phyloP scores from a whole-genome alignment of 1,140 invertebrate species.

The Drosophila athabasca region DNA sequence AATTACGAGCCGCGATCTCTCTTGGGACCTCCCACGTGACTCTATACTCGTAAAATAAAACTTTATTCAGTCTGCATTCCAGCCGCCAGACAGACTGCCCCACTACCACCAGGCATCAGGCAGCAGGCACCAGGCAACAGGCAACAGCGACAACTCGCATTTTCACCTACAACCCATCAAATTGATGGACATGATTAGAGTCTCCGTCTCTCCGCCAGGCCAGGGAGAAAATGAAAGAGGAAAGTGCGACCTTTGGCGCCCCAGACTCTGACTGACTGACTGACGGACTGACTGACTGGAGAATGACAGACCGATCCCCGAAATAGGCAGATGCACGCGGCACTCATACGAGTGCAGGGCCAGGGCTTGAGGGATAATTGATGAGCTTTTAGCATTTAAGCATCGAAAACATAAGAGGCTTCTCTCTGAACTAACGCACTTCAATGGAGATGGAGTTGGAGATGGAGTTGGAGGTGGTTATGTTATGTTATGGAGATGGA shows the following conservation, averaged over 20 bases:
- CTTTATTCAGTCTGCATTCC: conserved; percentile 34
- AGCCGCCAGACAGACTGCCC: no score
- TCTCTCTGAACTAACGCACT: conserved; percentile 49
- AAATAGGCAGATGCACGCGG: conserved; percentile 67
- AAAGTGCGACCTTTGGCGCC: conserved; percentile 81
- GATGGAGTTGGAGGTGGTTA: no score
- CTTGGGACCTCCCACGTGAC: conserved; percentile 42
- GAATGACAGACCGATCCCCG: conserved; percentile 26
- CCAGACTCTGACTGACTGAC: conserved; percentile 5
- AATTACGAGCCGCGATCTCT: conserved; percentile 32
- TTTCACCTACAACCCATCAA: conserved; percentile 70
- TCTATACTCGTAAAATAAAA: conserved; percentile 32
- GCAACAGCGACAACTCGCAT: conserved; percentile 24
- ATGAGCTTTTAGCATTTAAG: conserved; percentile 80
- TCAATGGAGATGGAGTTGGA: conserved; percentile 7
- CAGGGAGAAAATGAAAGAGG: conserved; percentile 57
- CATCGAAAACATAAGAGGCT: conserved; percentile 38
- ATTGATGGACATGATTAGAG: conserved; percentile 80
- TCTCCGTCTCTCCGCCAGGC: not conserved
- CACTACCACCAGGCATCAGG: no score
- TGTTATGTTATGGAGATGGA: not conserved
- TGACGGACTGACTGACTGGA: conserved; percentile 14
- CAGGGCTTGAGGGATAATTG: conserved; percentile 58
- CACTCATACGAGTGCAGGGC: conserved; percentile 3
- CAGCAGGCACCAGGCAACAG: no score